phyloP scores from a whole-genome alignment of 2,888 invertebrate species.

The Eustalomyia histrio region DNA sequence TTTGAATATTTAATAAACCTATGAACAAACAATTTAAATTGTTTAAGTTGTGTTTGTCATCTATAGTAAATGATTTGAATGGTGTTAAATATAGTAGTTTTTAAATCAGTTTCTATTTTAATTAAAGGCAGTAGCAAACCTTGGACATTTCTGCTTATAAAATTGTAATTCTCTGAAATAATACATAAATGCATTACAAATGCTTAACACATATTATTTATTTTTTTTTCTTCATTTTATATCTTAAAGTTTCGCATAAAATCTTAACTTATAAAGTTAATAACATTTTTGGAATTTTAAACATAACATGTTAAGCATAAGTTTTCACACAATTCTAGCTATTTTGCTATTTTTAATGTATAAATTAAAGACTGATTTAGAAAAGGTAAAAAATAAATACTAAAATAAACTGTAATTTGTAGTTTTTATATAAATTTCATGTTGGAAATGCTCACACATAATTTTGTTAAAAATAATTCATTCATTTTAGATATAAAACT shows the following conservation, averaged over 20 bases:
- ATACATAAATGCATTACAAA: neutral
- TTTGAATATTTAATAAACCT: too few relatives aligned
- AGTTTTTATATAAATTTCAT: neutral
- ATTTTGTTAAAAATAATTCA: constrained; percentile 1
- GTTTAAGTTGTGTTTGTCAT: too few relatives aligned
- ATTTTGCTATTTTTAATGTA: constrained; percentile 13
- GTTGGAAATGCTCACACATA: neutral
- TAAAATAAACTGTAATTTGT: constrained; percentile 48
- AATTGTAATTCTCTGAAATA: neutral
- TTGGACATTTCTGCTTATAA: neutral
- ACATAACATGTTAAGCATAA: constrained; percentile 38
- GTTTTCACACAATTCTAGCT: constrained; percentile 50
- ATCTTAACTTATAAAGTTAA: constrained; percentile 25
- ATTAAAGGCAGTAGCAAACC: too few relatives aligned
- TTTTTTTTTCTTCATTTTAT: neutral
- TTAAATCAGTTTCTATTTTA: too few relatives aligned
- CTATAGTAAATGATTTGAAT: too few relatives aligned
- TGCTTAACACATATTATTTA: constrained; percentile 6
- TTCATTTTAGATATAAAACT: neutral
- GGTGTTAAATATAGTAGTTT: too few relatives aligned
- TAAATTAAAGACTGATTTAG: constrained; percentile 36
- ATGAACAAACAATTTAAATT: too few relatives aligned
- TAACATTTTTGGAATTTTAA: constrained; percentile 41
- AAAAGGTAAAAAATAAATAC: constrained; percentile 12
- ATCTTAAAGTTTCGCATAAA: constrained; percentile 1